Conservation (phyloP, 2,888 invertebrate species). For the Hermaeophaga mercurialis region DNA sequence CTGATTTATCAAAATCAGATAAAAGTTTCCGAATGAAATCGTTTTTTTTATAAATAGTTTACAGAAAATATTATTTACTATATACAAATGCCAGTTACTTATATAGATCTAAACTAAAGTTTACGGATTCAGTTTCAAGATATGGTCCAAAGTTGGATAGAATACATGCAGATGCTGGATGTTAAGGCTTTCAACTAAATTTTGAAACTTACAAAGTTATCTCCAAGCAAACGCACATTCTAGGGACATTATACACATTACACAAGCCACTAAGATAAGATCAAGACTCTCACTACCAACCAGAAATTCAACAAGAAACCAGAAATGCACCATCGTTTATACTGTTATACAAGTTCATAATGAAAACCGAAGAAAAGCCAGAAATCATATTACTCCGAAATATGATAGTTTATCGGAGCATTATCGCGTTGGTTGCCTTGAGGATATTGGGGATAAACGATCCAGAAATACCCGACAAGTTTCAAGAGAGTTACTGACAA, state of each 20-base stretch:
- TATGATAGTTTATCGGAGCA: conserved; percentile 43
- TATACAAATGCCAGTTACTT: too few relatives aligned
- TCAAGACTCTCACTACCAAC: neutral
- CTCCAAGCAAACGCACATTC: neutral
- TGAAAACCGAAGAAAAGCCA: conserved; percentile 27
- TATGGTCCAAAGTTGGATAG: too few relatives aligned
- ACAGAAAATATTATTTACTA: too few relatives aligned
- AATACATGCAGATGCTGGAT: too few relatives aligned
- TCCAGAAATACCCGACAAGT: neutral
- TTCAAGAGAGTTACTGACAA: neutral
- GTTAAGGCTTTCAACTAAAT: too few relatives aligned
- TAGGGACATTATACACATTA: neutral
- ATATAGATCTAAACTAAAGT: too few relatives aligned
- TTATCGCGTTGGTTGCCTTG: conserved; percentile 30
- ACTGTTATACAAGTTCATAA: conserved; percentile 19
- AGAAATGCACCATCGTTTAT: conserved; percentile 3
- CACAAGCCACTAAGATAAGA: conserved; percentile 4
- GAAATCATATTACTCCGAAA: conserved; percentile 38
- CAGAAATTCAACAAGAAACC: neutral
- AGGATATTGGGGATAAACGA: conserved; percentile 15
- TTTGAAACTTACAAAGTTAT: neutral
- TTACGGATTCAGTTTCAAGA: too few relatives aligned
- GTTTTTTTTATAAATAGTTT: too few relatives aligned
- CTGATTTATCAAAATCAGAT: too few relatives aligned
- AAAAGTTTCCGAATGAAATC: too few relatives aligned